Conservation (phyloP, 2,888 invertebrate genomes). For the Apamea epomidion region DNA sequence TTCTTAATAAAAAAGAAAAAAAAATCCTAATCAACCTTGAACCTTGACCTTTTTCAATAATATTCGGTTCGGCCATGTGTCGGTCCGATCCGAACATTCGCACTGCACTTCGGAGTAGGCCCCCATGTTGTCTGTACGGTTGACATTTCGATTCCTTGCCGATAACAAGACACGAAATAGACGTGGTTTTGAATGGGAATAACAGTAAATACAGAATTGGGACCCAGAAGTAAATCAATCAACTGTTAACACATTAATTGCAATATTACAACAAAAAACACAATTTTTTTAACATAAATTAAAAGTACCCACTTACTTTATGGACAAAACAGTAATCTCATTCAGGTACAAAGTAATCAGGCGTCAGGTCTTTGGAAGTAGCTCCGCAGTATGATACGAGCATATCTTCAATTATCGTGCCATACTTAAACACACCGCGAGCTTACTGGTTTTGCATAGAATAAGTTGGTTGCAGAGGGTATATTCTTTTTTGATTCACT, state of each 20-base stretch:
- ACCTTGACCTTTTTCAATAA: no score
- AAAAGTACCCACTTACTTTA: constrained; percentile 47
- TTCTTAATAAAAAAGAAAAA: no score
- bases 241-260: neutral
- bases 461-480: constrained; percentile 37
- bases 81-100: no score
- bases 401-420: constrained; percentile 90
- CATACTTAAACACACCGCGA: constrained; percentile 89
- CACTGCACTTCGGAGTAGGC: no score
- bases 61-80: no score
- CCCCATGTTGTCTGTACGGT: no score
- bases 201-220: no score
- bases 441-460: constrained; percentile 80
- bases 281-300: rapidly evolving
- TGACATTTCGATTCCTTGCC: no score
- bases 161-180: no score
- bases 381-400: constrained; percentile 83
- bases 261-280: no score
- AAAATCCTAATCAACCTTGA: no score
- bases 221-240: neutral
- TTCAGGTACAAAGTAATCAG: constrained; percentile 78
- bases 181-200: no score
- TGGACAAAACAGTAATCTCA: constrained; percentile 73
- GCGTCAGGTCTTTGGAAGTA: constrained; percentile 81
- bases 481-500: neutral